Base-by-base conservation (phyloP, 2,797 vertebrate genomes). In the Schizopygopsis pylzovi region DNA sequence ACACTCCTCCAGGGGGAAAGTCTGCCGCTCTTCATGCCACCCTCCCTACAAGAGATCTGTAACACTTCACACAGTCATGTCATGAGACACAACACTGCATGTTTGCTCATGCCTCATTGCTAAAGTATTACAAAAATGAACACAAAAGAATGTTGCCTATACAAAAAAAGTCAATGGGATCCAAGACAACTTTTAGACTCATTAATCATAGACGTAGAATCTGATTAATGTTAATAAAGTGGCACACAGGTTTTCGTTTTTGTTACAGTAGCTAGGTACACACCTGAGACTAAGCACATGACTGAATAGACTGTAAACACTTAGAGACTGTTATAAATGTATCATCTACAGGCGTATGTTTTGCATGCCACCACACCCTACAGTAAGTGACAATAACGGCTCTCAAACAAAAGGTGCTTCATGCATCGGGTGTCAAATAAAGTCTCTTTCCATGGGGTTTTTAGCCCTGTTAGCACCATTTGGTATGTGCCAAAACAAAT, bases 1-100 rank as follows among this genome's bases (percentile, higher is more conserved):
- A 47, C 43, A 77, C 47, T 77, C 73, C 71, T 85, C 82, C 72
- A 81, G 78, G 22, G 65, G 59, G 49, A 22, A 83, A 33, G 47
- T 81, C 47, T 65, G 37, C 52, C 15, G 37, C 47, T 83, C 71
- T 49, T 47, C 37, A 72, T 41, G 68, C 67, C 39, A 49, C n/a
- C 56, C 45, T 15, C 33, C 22, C 45, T 28, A n/a, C 15, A 13
- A 43, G 49, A 67, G n/a, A 43, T 79, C 52, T 0, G 41, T 45
- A 67, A 70, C 45, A 20, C 2, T 52, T 68, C 82, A 52, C 59
- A 67, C 9, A 12, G 11, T 45, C 25, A 15, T 25, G 47, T 49
- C 45, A 77, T 77, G 82, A 11, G 56, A 76, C 71, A 63, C 56
- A 65, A n/a, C 71, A 11, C 28, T 0, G 22, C 72, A 28, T 54